Conservation (phyloP, 2,113 vertebrate species). For the Oreochromis aureus region DNA sequence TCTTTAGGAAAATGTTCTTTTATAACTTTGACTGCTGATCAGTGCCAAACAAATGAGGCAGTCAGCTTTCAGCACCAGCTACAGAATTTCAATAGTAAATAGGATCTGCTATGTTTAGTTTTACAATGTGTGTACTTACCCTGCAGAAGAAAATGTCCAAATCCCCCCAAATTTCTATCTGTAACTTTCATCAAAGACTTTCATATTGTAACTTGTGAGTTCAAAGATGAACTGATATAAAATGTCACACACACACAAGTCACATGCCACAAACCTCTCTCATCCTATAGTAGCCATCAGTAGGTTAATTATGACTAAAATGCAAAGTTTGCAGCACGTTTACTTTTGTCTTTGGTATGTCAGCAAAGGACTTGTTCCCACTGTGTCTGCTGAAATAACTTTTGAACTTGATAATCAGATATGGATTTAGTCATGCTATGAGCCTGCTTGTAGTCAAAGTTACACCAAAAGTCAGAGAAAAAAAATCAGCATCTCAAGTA, state of each 20-base stretch:
- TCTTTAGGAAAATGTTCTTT: background rate
- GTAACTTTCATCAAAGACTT: background rate
- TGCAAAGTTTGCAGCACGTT: conserved; percentile 13
- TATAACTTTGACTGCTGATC: background rate
- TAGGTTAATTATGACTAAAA: conserved; percentile 23
- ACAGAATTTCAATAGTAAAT: background rate
- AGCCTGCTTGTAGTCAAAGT: background rate
- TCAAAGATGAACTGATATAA: background rate
- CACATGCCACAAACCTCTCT: background rate
- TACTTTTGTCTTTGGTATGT: background rate
- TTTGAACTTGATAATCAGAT: background rate
- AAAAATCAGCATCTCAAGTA: too few relatives aligned
- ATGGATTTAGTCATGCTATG: background rate
- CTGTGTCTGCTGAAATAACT: background rate
- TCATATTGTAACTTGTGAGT: background rate
- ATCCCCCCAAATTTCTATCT: too few relatives aligned
- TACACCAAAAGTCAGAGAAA: too few relatives aligned
- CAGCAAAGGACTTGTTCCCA: background rate
- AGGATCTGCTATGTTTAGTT: background rate
- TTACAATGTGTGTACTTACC: conserved; percentile 7
- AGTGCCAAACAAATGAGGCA: background rate
- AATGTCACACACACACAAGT: background rate
- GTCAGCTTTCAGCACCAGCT: background rate
- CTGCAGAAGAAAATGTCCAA: background rate
- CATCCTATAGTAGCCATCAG: background rate